These are phyloP conservation scores for Brenthis daphne DNA, from an alignment of 2,888 invertebrate genomes.

Conservation along the genomic window DNA sequence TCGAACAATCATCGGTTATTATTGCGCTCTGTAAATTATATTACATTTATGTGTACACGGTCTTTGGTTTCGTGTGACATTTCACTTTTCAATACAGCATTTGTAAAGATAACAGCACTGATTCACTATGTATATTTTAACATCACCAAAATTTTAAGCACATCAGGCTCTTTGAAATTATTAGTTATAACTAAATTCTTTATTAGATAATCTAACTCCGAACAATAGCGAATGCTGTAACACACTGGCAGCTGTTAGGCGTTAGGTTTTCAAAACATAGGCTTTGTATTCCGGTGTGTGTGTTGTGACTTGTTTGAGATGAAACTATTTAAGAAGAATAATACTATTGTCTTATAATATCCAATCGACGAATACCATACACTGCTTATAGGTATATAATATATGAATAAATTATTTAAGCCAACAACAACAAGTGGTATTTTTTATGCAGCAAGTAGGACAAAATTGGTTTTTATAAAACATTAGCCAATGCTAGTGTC, in stretches of 20 bases:
- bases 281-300: constrained; percentile 30
- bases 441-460: neutral
- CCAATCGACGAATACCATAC: constrained; percentile 14
- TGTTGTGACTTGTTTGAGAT: constrained; percentile 36
- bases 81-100: constrained; percentile 21
- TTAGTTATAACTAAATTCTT: constrained; percentile 2
- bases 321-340: constrained; percentile 30
- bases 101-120: neutral
- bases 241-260: constrained; percentile 30
- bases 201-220: constrained; percentile 20
- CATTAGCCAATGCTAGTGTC: too few species aligned
- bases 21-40: constrained; percentile 37
- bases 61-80: constrained; percentile 23
- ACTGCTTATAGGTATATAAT: constrained; percentile 13
- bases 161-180: neutral
- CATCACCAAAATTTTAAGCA: neutral
- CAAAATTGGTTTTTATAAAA: too few species aligned
- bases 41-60: constrained; percentile 23
- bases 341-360: constrained; percentile 34
- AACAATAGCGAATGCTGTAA: constrained; percentile 35
- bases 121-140: neutral
- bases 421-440: neutral
- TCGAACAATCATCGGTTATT: constrained; percentile 21
- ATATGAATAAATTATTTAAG: neutral
- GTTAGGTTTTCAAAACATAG: constrained; percentile 39